Evolutionary conservation across 2,797 vertebrate species (phyloP).

Genomic region (Scolopax bukidnonensis): DNA sequence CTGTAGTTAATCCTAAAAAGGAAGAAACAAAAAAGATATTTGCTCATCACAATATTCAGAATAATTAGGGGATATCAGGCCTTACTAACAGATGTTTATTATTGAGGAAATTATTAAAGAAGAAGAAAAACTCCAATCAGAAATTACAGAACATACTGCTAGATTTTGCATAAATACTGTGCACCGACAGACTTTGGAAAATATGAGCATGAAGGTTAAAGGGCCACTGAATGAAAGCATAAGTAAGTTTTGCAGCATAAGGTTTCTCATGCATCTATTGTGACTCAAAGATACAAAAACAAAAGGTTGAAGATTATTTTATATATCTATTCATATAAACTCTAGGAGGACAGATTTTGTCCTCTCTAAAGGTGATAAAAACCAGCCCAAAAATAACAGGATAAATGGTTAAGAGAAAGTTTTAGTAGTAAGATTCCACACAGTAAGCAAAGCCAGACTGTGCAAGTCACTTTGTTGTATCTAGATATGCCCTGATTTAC

Average conservation of each 20-base stretch:
- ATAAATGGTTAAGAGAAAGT: background rate
- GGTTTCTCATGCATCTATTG: background rate
- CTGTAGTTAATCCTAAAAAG: background rate
- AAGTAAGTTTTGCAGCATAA: background rate
- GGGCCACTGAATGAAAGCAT: background rate
- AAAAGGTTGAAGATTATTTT: background rate
- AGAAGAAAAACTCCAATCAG: background rate
- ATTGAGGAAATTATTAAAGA: background rate
- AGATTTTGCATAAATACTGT: background rate
- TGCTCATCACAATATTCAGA: background rate
- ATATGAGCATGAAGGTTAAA: background rate
- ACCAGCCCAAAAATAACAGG: background rate
- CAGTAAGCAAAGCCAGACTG: background rate
- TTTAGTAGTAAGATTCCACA: background rate
- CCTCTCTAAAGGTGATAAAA: background rate
- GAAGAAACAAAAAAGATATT: background rate
- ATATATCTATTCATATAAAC: background rate
- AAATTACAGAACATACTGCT: background rate
- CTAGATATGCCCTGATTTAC: background rate
- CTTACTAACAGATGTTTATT: background rate
- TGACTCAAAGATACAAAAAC: background rate
- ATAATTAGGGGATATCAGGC: background rate
- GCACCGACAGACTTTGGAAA: background rate
- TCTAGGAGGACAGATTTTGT: background rate
- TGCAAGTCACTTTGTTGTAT: background rate